A percentile compares a stretch with the other conserved stretches of the same genome.
Evolutionary conservation across 1,140 invertebrate genomes (phyloP).

Genomic region (Physella acuta): DNA sequence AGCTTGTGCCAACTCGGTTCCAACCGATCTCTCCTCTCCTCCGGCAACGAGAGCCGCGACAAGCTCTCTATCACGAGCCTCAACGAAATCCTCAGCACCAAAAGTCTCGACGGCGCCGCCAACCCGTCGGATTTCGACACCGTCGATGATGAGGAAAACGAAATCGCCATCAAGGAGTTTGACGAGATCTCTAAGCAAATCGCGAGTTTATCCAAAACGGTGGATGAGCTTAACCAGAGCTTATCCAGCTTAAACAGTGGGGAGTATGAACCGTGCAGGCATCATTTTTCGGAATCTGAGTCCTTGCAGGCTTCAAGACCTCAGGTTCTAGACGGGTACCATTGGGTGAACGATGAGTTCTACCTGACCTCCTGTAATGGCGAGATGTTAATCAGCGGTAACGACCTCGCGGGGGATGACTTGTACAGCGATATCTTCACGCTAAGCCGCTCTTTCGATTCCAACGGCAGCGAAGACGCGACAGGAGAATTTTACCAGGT

Average conservation of each 20-base stretch:
- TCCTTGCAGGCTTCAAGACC: conserved; percentile 21
- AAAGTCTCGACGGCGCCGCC: conserved; percentile 23
- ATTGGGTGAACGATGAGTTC: conserved; percentile 52
- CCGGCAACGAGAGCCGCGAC: conserved; percentile 31
- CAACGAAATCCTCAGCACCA: conserved; percentile 15
- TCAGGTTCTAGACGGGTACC: conserved; percentile 44
- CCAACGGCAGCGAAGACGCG: conserved; percentile 23
- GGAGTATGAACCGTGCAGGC: conserved; percentile 30
- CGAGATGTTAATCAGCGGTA: conserved; percentile 23
- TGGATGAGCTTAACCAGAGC: conserved; percentile 48
- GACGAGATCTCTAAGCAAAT: conserved; percentile 50
- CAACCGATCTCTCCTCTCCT: conserved; percentile 39
- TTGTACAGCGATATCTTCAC: neutral
- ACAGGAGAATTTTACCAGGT: conserved; percentile 22
- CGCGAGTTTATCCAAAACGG: conserved; percentile 49
- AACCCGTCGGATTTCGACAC: neutral
- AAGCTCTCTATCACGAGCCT: conserved; percentile 14
- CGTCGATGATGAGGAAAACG: conserved; percentile 8
- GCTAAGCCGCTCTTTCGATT: neutral
- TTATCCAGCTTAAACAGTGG: conserved; percentile 48
- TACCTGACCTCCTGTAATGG: conserved; percentile 47
- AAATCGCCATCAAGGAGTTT: conserved; percentile 39
- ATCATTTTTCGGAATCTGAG: neutral
- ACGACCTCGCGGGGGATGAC: neutral
- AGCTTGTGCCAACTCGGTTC: conserved; percentile 48